Evolutionary conservation across 2,113 vertebrate genomes (phyloP).

Genomic region (Serinus canaria): DNA sequence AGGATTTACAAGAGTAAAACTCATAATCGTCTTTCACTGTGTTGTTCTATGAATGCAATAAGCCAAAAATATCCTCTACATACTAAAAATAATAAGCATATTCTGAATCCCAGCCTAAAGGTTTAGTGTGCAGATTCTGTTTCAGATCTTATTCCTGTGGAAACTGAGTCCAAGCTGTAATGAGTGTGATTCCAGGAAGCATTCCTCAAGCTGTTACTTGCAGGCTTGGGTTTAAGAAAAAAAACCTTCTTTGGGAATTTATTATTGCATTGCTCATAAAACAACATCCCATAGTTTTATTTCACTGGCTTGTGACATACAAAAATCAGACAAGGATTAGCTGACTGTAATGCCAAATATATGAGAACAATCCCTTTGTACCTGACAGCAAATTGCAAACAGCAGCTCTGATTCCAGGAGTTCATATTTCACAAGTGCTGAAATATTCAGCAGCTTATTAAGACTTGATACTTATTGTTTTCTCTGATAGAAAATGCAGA

Average conservation of each 20-base stretch:
- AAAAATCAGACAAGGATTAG: constrained; percentile 32
- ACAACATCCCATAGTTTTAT: background rate
- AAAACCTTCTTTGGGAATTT: background rate
- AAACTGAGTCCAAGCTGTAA: background rate
- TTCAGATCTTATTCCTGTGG: background rate
- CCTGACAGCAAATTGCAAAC: constrained; percentile 43
- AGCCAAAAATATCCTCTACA: background rate
- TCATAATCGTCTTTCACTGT: background rate
- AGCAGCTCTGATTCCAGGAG: background rate
- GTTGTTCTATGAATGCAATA: background rate
- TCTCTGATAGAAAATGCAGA: background rate
- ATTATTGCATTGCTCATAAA: constrained; percentile 36
- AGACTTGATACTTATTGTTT: background rate
- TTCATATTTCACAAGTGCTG: constrained; percentile 15
- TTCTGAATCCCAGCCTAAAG: constrained; percentile 4
- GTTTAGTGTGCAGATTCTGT: background rate
- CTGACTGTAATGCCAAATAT: constrained; percentile 26
- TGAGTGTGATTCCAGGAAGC: background rate
- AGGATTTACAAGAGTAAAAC: background rate
- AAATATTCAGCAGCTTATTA: constrained; percentile 52
- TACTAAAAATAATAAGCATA: background rate
- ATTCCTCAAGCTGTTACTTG: background rate
- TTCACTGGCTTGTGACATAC: background rate
- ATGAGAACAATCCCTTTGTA: constrained; percentile 54
- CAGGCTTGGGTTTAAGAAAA: background rate